Evolutionary conservation across 2,888 invertebrate genomes (phyloP).

Genomic region (Parnassius glacialis): DNA sequence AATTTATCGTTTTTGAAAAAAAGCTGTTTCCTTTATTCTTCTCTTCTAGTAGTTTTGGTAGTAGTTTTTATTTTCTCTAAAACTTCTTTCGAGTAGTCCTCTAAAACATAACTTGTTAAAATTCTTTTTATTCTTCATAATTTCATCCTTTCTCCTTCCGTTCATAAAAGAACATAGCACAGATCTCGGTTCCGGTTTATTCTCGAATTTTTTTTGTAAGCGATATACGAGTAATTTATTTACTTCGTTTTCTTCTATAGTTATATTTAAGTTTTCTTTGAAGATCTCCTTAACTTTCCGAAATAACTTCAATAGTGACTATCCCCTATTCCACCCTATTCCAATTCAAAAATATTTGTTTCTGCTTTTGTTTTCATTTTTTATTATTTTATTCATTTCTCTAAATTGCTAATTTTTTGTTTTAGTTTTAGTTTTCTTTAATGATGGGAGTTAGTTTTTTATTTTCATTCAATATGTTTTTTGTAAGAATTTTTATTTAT

Average conservation of each 20-base stretch:
- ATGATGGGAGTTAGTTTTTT: slow-evolving; percentile 26
- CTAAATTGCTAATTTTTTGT: slow-evolving; percentile 22
- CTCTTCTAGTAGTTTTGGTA: slow-evolving; percentile 30
- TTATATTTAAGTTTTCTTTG: too few relatives aligned
- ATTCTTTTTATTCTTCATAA: slow-evolving; percentile 28
- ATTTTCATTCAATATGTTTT: slow-evolving; percentile 24
- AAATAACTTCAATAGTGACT: too few relatives aligned
- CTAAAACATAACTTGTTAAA: slow-evolving; percentile 25
- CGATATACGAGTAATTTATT: too few relatives aligned
- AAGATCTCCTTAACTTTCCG: too few relatives aligned
- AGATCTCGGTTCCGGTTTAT: slow-evolving; percentile 2
- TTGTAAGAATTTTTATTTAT: too few relatives aligned
- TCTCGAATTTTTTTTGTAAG: not conserved
- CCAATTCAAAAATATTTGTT: too few relatives aligned
- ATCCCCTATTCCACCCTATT: too few relatives aligned
- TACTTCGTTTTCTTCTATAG: too few relatives aligned
- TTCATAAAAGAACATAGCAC: slow-evolving; percentile 29
- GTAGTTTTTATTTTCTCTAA: slow-evolving; percentile 33
- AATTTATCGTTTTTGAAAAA: slow-evolving; percentile 34
- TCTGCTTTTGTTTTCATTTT: too few relatives aligned
- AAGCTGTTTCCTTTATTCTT: slow-evolving; percentile 27
- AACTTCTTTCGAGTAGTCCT: slow-evolving; percentile 38
- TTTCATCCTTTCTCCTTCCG: slow-evolving; percentile 32
- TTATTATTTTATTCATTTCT: slow-evolving; percentile 19
- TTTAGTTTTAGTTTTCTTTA: slow-evolving; percentile 26